A percentile compares a stretch with the other conserved stretches of the same genome.
phyloP scores from a whole-genome alignment of 2,797 vertebrate genomes.

The Poecilia gillii region DNA sequence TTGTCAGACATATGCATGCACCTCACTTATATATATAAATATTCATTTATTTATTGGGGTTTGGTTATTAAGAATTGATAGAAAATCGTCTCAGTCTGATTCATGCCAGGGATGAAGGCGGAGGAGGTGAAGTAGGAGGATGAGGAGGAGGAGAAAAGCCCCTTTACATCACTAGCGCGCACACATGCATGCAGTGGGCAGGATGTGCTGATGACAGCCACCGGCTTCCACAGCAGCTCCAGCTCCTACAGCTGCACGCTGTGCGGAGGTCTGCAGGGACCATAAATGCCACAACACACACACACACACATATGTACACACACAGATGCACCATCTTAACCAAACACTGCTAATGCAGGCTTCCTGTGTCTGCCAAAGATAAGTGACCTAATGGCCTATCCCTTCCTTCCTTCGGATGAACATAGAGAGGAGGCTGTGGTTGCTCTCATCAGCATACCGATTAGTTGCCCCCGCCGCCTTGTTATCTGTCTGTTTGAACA shows the following conservation, averaged over 20 bases:
- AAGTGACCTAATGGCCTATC: conserved; percentile 75
- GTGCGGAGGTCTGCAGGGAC: conserved; percentile 60
- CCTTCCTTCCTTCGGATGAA: conserved; percentile 61
- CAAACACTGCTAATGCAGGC: conserved; percentile 58
- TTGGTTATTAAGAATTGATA: conserved; percentile 32
- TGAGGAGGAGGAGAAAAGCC: conserved; percentile 44
- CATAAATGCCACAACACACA: conserved; percentile 58
- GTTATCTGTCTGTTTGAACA: conserved; percentile 54
- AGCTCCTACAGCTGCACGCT: conserved; percentile 32
- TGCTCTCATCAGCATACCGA: conserved; percentile 70
- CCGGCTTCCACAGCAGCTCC: conserved; percentile 67
- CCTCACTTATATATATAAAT: not conserved
- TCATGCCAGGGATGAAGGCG: conserved; percentile 23
- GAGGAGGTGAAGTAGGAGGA: conserved; percentile 25
- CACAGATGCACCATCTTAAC: conserved; percentile 35
- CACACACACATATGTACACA: not conserved
- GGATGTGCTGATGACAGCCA: conserved; percentile 75
- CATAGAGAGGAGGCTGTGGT: conserved; percentile 57
- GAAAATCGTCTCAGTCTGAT: conserved; percentile 30
- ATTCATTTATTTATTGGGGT: not conserved
- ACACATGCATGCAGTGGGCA: conserved; percentile 52
- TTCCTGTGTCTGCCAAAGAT: conserved; percentile 78
- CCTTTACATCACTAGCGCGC: conserved; percentile 31
- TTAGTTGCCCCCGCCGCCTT: conserved; percentile 37
- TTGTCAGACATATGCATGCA: conserved; percentile 31